Conservation (phyloP, 2,888 invertebrate genomes). For the Eupithecia dodoneata region DNA sequence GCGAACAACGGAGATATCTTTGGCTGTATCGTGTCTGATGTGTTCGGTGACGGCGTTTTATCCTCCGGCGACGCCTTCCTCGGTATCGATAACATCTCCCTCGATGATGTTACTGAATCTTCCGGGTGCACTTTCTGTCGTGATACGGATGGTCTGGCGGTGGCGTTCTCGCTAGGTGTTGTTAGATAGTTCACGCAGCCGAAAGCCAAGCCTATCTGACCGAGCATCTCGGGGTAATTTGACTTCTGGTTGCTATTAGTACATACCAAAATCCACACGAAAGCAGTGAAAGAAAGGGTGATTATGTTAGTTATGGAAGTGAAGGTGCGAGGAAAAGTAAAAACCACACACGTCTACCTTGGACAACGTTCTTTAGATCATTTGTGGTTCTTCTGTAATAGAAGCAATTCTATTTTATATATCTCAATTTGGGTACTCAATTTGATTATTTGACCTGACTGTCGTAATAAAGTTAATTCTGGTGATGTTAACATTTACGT, state of each 20-base stretch:
- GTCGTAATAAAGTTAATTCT: slow-evolving; percentile 9
- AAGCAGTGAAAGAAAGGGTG: slow-evolving; percentile 62
- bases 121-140: slow-evolving; percentile 77
- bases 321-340: slow-evolving; percentile 48
- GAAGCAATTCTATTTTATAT: slow-evolving; percentile 56
- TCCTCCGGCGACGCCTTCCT: slow-evolving; percentile 72
- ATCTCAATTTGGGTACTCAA: slow-evolving; percentile 18
- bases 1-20: slow-evolving; percentile 78
- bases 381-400: slow-evolving; percentile 82
- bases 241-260: slow-evolving; percentile 79
- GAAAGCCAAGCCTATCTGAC: slow-evolving; percentile 81
- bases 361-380: slow-evolving; percentile 81
- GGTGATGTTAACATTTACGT: neutral
- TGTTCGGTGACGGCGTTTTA: slow-evolving; percentile 68
- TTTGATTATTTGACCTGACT: slow-evolving; percentile 4
- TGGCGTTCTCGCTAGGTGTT: slow-evolving; percentile 61
- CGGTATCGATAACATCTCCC: slow-evolving; percentile 66
- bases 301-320: slow-evolving; percentile 55
- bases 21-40: slow-evolving; percentile 69
- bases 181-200: slow-evolving; percentile 81
- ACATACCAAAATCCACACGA: slow-evolving; percentile 56
- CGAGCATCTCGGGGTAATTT: slow-evolving; percentile 82
- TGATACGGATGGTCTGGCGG: slow-evolving; percentile 58
- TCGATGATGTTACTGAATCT: slow-evolving; percentile 63
- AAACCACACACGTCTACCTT: slow-evolving; percentile 80